A percentile compares a stretch with the other conserved stretches of the same genome.
Conservation (phyloP, 2,113 vertebrate species). For the Sorex fumeus region DNA sequence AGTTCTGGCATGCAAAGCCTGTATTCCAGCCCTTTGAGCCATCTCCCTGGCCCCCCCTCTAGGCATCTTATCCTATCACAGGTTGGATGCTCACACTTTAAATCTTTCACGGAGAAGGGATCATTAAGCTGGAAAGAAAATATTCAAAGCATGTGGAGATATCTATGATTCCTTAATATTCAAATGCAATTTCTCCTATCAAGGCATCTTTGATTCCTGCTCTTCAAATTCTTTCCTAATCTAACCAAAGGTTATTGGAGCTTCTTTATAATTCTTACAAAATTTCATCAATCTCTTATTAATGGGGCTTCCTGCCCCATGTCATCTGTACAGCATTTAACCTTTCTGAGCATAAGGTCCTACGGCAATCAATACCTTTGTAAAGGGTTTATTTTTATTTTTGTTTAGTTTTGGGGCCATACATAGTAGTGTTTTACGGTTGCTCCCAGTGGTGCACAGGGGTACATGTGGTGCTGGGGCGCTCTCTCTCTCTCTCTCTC, state of each 20-base stretch:
- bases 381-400: neutral
- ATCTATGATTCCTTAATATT: neutral
- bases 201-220: neutral
- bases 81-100: neutral
- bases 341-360: constrained; percentile 40
- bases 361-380: neutral
- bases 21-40: too few relatives aligned
- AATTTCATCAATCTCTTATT: constrained; percentile 39
- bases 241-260: neutral
- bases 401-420: too few relatives aligned
- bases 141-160: neutral
- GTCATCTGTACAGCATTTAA: neutral
- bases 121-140: constrained; percentile 29
- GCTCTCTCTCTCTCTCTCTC: too few relatives aligned
- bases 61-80: neutral
- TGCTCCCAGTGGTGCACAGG: too few relatives aligned
- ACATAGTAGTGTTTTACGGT: too few relatives aligned
- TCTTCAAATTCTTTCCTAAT: constrained; percentile 37
- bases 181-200: constrained; percentile 26
- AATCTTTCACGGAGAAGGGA: neutral
- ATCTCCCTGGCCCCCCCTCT: neutral
- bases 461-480: too few relatives aligned
- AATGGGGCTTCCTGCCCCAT: neutral
- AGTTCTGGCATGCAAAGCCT: too few relatives aligned
- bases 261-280: constrained; percentile 40